Base-by-base conservation (phyloP, 2,113 vertebrate genomes). In the Otocyon megalotis region DNA sequence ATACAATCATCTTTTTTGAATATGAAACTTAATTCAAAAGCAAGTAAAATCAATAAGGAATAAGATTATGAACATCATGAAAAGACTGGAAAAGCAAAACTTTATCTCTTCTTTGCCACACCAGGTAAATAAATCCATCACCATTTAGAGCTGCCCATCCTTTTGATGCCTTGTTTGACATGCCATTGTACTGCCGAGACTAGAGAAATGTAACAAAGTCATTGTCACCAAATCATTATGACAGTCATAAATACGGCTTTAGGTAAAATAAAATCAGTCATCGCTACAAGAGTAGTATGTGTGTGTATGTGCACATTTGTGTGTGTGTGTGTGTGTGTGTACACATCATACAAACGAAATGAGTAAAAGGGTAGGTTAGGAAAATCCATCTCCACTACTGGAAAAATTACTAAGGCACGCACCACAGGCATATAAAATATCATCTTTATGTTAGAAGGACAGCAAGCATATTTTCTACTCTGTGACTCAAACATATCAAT, bases 251-350 rank as follows among this genome's bases (percentile, higher is more conserved):
- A 88, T 72, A 80, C 11, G 15, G 19, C 17, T 80, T 56, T 15
- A 85, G 74, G 43, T 53, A 92, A 95, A 89, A 95, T 72, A 79
- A 94, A 96, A 63, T 80, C 11, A 7, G 48, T 62, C 56, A 85
- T 20, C 48, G 94, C 88, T 69, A 48, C 62, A 87, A 87, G 8
- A 63, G 43, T 50, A 8, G 15, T 22, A 8, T 76, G 20, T 17
- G 3, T 54, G 22, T 32, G 71, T 56, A 2, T 20, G 3, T n/a
- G 13, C 43, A 43, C 43, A 4, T 43, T 43, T 17, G 19, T 37
- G 4, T 11, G 2, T 12, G 35, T 50, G 28, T 54, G 19, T 28
- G 2, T 58, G 22, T 71, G 15, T 54, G 35, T 79, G 92, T 3
- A 14, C 19, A 63, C 30, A 67, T 37, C 26, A 53, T 24, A 35